Base-by-base conservation (phyloP, 2,888 invertebrate species). In the Microplitis deprimator region DNA sequence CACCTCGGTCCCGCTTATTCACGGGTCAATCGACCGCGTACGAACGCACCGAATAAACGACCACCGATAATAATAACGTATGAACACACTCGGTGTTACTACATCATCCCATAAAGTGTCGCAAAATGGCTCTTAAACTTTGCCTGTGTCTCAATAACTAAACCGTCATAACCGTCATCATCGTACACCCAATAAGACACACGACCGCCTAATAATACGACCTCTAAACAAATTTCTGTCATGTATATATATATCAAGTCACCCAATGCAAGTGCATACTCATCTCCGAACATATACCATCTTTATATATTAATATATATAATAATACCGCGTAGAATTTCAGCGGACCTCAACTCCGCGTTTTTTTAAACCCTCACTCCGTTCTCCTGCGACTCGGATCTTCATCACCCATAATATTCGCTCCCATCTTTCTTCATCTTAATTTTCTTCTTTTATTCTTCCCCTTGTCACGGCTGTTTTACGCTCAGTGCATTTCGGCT, bases 381-480 rank as follows among this genome's bases (percentile, higher is more conserved):
- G 50, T 13, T 50, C 50, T 50, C 10, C 50, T 8, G 13, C 50
- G 50, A 50, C 50, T 50, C 5, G 50, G 50, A 50, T 50, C 50
- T 50, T 50, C 50, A 50, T 50, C 50, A 50, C 50, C 50, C 50
- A 13, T 50, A 50, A 50, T 50, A 50, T 50, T 50, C 50, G 50
- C 50, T 50, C 6, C 62, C 20, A 17, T 62, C 16, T 20, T 62
- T 62, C 62, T 62, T 62, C 62, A 7, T 62, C 62, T 62, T 62
- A 16, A 17, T 62, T 20, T 62, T 62, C 16, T 62, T 65, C 65
- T 65, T 65, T 29, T 38, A 84, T 84, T 81, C 79, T 79, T 79
- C 80, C 79, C 69, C 65, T 65, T 65, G 65, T 65, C 65, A 65
- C 65, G 65, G 65, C 65, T 65, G 65, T 65, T 65, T 65, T 65